Evolutionary conservation across 1,140 invertebrate genomes (phyloP).

Genomic region (Lepidotrigona ventralis): DNA sequence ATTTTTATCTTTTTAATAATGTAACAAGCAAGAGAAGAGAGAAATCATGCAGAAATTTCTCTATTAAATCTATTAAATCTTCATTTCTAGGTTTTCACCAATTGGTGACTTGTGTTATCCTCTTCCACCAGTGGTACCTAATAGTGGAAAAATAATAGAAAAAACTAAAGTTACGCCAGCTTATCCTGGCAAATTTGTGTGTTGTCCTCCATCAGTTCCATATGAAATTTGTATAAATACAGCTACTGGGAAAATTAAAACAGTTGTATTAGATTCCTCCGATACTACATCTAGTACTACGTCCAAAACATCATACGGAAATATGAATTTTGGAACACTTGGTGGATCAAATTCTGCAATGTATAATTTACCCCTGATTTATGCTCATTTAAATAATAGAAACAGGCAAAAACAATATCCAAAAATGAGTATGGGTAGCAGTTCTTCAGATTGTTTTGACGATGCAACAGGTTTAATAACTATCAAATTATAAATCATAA

Average conservation of each 20-base stretch:
- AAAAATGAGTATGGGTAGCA: not conserved
- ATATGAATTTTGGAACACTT: not conserved
- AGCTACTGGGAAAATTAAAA: slow-evolving; percentile 35
- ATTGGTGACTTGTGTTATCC: slow-evolving; percentile 57
- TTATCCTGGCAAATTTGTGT: slow-evolving; percentile 53
- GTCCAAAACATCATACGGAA: not conserved
- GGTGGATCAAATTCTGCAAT: not conserved
- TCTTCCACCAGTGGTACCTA: not conserved
- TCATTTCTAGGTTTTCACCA: slow-evolving; percentile 50
- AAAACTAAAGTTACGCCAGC: slow-evolving; percentile 56
- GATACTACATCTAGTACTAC: not conserved
- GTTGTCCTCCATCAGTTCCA: slow-evolving; percentile 16
- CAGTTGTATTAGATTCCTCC: not conserved
- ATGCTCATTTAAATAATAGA: not conserved
- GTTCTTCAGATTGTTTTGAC: slow-evolving; percentile 21
- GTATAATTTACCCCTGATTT: not conserved
- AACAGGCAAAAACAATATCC: not conserved
- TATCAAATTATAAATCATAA: not conserved
- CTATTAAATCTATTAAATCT: not conserved
- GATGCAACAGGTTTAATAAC: slow-evolving; percentile 25
- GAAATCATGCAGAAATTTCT: not conserved
- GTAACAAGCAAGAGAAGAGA: not conserved
- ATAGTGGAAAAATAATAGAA: slow-evolving; percentile 29
- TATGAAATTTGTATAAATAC: slow-evolving; percentile 47
- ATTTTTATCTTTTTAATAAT: not conserved